Evolutionary conservation across 2,888 invertebrate genomes (phyloP), one percentile per base, ranked within the genome.

Genomic region (Dioctria rufipes): DNA sequence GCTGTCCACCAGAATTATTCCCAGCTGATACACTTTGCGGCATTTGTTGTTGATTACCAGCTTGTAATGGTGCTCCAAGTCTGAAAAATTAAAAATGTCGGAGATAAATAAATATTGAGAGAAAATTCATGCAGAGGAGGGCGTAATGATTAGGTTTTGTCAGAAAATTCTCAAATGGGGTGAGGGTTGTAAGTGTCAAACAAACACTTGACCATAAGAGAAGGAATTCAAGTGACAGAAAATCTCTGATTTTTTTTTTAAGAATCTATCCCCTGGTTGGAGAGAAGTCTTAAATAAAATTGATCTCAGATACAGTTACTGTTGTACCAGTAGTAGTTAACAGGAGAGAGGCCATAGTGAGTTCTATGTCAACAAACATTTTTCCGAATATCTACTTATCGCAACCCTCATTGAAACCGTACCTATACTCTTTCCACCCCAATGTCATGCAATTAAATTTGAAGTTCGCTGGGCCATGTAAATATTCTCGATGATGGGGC

Each of bases 1-100:
- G 93, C 82, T 90, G 90, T 82, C 92, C 92, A 85, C 91, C 91
- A 88, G 92, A 92, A 85, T 93, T 92, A 86, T 90, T 90, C 85
- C 92, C 92, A 86, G 92, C 91, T 90, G 93, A 91, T 86, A 91
- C 89, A 86, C 91, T 90, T 86, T 89, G 89, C 84, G 89, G 87
- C 87, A 89, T 88, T 86, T 89, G 89, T 85, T 89, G 89, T 86
- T 86, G 89, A 85, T 88, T 86, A 80, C 85, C 85, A 83, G 85
- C 85, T 82, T 87, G 87, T 85, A 88, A 86, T 84, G 89, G 87
- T 54, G 83, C 83, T 39, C 81, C 88, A 86, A 89, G 86, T 86
- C 89, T 89, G 85, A n/a, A 84, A 85, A 71, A 79, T 63, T 81
- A 80, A 66, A 81, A 80, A 80, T n/a, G 43, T 80, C 80, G 69